Base-by-base conservation (phyloP, 1,140 invertebrate species). In the Drosophila elegans region DNA sequence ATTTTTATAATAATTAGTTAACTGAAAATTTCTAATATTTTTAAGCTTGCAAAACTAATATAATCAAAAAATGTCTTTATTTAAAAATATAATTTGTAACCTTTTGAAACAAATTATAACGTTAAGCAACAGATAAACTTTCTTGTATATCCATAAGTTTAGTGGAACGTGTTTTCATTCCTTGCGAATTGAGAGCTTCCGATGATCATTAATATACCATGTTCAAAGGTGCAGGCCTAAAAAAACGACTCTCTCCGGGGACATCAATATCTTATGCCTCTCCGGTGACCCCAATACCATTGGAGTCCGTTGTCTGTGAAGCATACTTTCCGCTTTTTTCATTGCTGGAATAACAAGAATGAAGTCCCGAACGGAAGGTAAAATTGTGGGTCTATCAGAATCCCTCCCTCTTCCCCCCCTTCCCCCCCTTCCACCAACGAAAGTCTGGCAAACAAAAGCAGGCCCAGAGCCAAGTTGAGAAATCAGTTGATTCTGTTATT, bases 401-500 rank as follows among this genome's bases (percentile, higher is more conserved):
- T 3, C 6, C 46, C 46, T n/a, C n/a, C n/a, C n/a, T n/a, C n/a
- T n/a, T n/a, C n/a, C n/a, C n/a, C n/a, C n/a, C n/a, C n/a, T n/a
- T n/a, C 25, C 25, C 45, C 16, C 16, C 16, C 16, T 21, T 21
- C 11, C 11, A 10, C 7, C n/a, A 36, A 4, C 67, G 34, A 55
- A 41, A 38, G 25, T 36, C 39, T 62, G 56, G 56, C 68, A 68
- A 69, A 69, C 71, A 54, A 61, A 62, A 49, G 71, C 49, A 51
- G 68, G 79, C 78, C 68, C 41, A 34, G 49, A 81, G 77, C 83
- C 78, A 88, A 79, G 66, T 83, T 74, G 67, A 83, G 75, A 88
- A 89, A 88, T 88, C 84, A 89, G 80, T 88, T 88, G 76, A 88
- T 84, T 83, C 69, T 89, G 69, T 89, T 88, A 77, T 80, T 89